Conservation (phyloP, 2,797 vertebrate genomes). For the Enteromius mattozi region DNA sequence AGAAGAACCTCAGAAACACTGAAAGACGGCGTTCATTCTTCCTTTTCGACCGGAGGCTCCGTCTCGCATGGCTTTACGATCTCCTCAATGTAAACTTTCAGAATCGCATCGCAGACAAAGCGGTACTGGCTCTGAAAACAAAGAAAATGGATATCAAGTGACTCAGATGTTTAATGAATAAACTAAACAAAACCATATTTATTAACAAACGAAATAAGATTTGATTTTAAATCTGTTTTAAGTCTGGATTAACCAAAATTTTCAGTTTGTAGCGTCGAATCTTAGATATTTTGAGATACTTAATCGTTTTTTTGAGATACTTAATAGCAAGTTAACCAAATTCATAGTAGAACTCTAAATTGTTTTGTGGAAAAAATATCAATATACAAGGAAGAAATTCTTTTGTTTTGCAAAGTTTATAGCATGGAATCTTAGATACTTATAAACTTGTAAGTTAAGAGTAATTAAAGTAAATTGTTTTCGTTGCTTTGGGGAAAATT, state of each 20-base stretch:
- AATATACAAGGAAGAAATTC: background rate
- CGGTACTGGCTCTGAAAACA: slow-evolving; percentile 93
- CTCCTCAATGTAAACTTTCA: slow-evolving; percentile 96
- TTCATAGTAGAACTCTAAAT: background rate
- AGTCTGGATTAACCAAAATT: background rate
- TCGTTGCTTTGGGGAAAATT: background rate
- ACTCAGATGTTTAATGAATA: background rate
- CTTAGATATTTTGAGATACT: background rate
- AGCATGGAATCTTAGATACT: background rate
- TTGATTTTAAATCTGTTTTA: background rate
- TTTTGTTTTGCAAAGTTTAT: background rate
- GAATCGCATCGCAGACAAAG: slow-evolving; percentile 98
- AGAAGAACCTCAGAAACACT: slow-evolving; percentile 21
- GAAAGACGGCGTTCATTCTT: slow-evolving; percentile 64
- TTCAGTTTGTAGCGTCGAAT: background rate
- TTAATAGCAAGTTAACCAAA: background rate
- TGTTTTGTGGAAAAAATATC: background rate
- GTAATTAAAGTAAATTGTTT: background rate
- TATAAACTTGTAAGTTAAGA: background rate
- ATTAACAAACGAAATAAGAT: background rate
- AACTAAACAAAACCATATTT: background rate
- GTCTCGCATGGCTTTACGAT: slow-evolving; percentile 87
- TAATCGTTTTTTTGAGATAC: background rate
- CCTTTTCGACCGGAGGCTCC: slow-evolving; percentile 75
- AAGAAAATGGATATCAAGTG: background rate